Base-by-base conservation (phyloP, 2,888 invertebrate species). In the Agonopterix heracliana region DNA sequence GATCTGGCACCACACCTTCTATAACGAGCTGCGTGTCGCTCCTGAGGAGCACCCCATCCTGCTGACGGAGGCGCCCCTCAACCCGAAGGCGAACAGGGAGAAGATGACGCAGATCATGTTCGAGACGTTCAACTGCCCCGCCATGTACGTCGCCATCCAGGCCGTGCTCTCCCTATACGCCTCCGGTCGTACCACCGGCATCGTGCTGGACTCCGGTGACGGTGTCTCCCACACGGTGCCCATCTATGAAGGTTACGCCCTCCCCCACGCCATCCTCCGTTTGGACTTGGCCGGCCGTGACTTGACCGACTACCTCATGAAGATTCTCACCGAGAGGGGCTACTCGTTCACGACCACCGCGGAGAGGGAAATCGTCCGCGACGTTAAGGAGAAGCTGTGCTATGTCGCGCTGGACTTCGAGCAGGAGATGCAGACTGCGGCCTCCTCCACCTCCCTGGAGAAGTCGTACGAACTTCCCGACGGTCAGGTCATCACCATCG, bases 1-100 rank as follows among this genome's bases (percentile, higher is more conserved):
- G 90, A 97, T 97, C 91, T 97, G 97, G 96, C 96, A 97, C 89
- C 96, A 97, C 91, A 96, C 96, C 78, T 97, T 96, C 93, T 97
- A 96, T 93, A 97, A 97, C 76, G 95, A 96, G 88, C 90, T 97
- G 87, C 93, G 97, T 77, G 96, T 97, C 57, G 97, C 96, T 56
- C 97, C 97, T 59, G 97, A 97, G 86, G 97, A 97, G 87, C 97
- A 97, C 81, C 97, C 97, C 52, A 96, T 97, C 66, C 92, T 97
- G 70, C 91, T 96, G 66, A 97, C 97, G 56, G 97, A 97, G 88
- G 96, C 97, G 59, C 97, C 97, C 54, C 92, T 97, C 69, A 97
- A 97, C 89, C 97, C 97, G 64, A 97, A 97, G 87, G 96, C 96
- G 63, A 97, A 97, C 90, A 92, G 97, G 66, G 97, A 97, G 83